Percentiles rank a stretch among this genome's conserved stretches.
These are phyloP conservation scores for Dasyprocta punctata DNA, from an alignment of 2,113 vertebrate species.

Conservation along the genomic window DNA sequence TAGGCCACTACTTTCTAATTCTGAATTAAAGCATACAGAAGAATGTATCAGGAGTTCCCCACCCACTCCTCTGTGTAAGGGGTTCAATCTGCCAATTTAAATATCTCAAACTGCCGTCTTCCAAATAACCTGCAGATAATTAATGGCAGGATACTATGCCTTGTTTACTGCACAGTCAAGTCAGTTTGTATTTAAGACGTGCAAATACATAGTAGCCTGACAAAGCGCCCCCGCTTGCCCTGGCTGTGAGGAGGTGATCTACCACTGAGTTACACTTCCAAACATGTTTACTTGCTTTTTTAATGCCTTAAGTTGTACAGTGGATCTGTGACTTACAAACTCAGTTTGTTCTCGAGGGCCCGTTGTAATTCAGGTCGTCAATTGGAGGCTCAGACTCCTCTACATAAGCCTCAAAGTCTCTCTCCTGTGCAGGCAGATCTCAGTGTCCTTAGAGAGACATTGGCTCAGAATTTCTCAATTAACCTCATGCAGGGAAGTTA, in stretches of 20 bases:
- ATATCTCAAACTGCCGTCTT: background rate
- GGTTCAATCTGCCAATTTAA: background rate
- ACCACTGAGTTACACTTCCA: background rate
- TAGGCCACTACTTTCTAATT: background rate
- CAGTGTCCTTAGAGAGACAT: background rate
- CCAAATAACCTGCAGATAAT: background rate
- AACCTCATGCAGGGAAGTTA: background rate
- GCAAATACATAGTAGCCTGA: background rate
- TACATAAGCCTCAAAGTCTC: background rate
- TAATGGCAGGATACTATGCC: background rate
- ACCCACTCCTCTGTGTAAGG: background rate
- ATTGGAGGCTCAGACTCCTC: background rate
- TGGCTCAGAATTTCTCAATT: background rate
- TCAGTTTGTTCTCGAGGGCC: background rate
- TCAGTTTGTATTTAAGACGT: background rate
- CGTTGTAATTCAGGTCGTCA: background rate
- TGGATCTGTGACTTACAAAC: background rate
- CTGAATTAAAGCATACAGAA: background rate
- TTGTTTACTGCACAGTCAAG: background rate
- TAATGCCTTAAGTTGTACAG: background rate
- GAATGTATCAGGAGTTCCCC: background rate
- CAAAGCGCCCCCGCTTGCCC: too few relatives aligned
- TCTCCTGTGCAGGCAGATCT: background rate
- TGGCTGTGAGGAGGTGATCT: background rate
- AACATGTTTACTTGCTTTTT: background rate